Percentiles rank a stretch among this genome's conserved stretches.
phyloP scores from a whole-genome alignment of 2,113 vertebrate genomes.

The Conger conger region DNA sequence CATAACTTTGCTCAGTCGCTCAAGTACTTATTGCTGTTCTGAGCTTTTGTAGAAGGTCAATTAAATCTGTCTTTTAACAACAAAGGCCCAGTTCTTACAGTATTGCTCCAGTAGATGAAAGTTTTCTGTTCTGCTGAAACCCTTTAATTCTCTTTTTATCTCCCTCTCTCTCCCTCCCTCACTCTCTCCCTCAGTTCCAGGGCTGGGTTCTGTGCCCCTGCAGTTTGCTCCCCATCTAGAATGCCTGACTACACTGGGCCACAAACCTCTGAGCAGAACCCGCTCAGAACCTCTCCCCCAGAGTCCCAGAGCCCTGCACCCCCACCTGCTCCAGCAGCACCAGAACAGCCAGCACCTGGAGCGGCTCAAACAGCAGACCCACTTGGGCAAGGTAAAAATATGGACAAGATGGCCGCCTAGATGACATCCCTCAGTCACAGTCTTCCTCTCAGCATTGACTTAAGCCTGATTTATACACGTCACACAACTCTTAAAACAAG shows the following conservation, averaged over 20 bases:
- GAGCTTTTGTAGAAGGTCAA: too few relatives aligned
- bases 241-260: slow-evolving; percentile 64
- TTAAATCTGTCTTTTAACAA: too few relatives aligned
- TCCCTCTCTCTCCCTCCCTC: neutral
- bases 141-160: neutral
- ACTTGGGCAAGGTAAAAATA: slow-evolving; percentile 61
- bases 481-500: too few relatives aligned
- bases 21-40: too few relatives aligned
- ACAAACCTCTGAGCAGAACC: slow-evolving; percentile 79
- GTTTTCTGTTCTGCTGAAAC: too few relatives aligned
- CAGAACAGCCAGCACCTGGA: slow-evolving; percentile 73
- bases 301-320: slow-evolving; percentile 72
- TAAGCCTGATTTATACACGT: too few relatives aligned
- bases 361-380: slow-evolving; percentile 73
- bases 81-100: too few relatives aligned
- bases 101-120: too few relatives aligned
- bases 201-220: slow-evolving; percentile 77
- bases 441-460: too few relatives aligned
- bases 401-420: too few relatives aligned
- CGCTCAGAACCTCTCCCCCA: slow-evolving; percentile 90
- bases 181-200: slow-evolving; percentile 64
- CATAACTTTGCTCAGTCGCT: too few relatives aligned
- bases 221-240: slow-evolving; percentile 78
- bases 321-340: slow-evolving; percentile 66
- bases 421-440: too few relatives aligned